These are phyloP conservation scores for Drosophila baimaii DNA, from an alignment of 1,140 invertebrate species.

Conservation along the genomic window DNA sequence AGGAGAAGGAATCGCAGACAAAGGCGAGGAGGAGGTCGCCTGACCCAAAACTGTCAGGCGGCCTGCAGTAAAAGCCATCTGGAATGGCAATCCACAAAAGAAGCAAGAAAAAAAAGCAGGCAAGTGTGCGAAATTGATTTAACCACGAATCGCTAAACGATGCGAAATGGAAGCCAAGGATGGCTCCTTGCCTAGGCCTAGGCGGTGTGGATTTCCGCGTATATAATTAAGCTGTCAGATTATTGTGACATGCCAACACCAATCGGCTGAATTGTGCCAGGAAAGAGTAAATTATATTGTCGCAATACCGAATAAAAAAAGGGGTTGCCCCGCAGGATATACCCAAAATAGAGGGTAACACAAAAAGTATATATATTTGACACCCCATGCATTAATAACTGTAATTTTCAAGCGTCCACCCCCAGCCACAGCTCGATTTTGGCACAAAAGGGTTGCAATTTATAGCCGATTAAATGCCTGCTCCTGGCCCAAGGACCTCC, in stretches of 20 bases:
- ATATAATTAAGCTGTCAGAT: slow-evolving; percentile 84
- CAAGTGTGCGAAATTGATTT: slow-evolving; percentile 79
- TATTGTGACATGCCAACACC: slow-evolving; percentile 80
- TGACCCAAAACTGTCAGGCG: slow-evolving; percentile 74
- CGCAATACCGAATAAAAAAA: slow-evolving; percentile 51
- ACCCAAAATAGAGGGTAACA: slow-evolving; percentile 47
- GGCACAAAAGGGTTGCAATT: slow-evolving; percentile 79
- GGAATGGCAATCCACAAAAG: not conserved
- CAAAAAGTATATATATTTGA: slow-evolving; percentile 62
- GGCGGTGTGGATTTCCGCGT: slow-evolving; percentile 70
- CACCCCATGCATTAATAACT: slow-evolving; percentile 80
- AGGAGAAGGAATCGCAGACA: slow-evolving; percentile 43
- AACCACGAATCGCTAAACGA: slow-evolving; percentile 80
- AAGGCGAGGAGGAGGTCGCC: slow-evolving; percentile 23
- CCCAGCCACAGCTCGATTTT: slow-evolving; percentile 44
- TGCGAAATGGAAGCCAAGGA: slow-evolving; percentile 57
- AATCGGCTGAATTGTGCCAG: slow-evolving; percentile 48
- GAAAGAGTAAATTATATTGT: slow-evolving; percentile 76
- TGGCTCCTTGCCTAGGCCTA: slow-evolving; percentile 45
- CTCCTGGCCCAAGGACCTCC: slow-evolving; percentile 39
- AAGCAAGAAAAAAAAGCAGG: not conserved
- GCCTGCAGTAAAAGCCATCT: slow-evolving; percentile 22
- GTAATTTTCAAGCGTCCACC: slow-evolving; percentile 66
- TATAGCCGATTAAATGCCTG: slow-evolving; percentile 77
- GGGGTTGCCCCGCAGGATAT: slow-evolving; percentile 39